A percentile compares a stretch with the other conserved stretches of the same genome.
These are phyloP conservation scores for Dallia pectoralis DNA, from an alignment of 2,797 vertebrate genomes.

Conservation along the genomic window DNA sequence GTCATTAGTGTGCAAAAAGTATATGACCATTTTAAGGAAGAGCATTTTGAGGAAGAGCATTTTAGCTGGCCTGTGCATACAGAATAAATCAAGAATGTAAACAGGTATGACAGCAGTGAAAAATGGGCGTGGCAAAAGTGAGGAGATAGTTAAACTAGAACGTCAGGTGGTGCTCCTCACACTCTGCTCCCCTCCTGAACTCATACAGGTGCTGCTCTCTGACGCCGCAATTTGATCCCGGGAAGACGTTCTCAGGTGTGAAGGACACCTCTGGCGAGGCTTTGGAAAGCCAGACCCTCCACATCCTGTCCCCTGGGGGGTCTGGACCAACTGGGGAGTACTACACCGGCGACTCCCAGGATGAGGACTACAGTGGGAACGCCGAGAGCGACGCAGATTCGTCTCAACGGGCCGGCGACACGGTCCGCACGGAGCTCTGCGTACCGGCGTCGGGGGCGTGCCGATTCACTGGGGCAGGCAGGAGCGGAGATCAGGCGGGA, in stretches of 20 bases:
- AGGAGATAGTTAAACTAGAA: no score
- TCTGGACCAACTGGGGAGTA: constrained; percentile 60
- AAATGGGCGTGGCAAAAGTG: no score
- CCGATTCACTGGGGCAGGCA: constrained; percentile 41
- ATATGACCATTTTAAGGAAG: no score
- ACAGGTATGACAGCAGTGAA: no score
- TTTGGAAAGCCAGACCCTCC: constrained; percentile 77
- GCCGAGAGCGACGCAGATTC: constrained; percentile 57
- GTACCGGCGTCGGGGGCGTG: constrained; percentile 51
- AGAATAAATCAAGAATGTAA: no score
- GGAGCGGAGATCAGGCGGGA: constrained; percentile 36
- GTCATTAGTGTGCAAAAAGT: no score
- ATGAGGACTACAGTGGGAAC: constrained; percentile 57
- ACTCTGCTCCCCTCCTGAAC: constrained; percentile 23
- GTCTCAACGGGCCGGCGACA: constrained; percentile 44
- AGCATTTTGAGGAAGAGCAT: no score
- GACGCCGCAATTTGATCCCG: constrained; percentile 61
- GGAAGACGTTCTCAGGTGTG: constrained; percentile 56
- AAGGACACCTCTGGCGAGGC: constrained; percentile 52
- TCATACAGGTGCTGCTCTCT: constrained; percentile 50
- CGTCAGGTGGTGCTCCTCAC: background rate
- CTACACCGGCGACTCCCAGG: constrained; percentile 66
- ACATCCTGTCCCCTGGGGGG: constrained; percentile 67
- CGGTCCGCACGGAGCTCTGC: constrained; percentile 59
- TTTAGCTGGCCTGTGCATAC: no score